Percentiles rank a stretch among this genome's conserved stretches.
Conservation (phyloP, 2,797 vertebrate species). For the Diceros bicornis region DNA sequence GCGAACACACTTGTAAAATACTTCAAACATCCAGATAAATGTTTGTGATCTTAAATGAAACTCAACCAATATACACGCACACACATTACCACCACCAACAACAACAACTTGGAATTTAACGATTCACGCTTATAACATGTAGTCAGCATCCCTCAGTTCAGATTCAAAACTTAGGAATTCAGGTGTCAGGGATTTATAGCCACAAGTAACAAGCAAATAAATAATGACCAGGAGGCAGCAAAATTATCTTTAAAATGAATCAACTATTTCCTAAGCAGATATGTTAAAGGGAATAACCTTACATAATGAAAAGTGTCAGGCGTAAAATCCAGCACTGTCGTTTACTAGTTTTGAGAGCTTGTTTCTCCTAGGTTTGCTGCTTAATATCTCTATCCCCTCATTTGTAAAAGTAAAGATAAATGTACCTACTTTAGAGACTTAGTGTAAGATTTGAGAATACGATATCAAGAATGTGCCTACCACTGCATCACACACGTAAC, state of each 20-base stretch:
- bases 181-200: not conserved
- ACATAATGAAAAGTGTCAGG: not conserved
- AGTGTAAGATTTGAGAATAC: not conserved
- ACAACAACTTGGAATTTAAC: not conserved
- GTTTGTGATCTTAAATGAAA: not conserved
- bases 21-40: not conserved
- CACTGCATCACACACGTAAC: not conserved
- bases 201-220: not conserved
- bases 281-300: not conserved
- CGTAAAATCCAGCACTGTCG: not conserved
- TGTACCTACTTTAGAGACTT: not conserved
- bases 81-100: not conserved
- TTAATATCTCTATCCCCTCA: not conserved
- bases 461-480: not conserved
- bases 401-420: not conserved
- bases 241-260: not conserved
- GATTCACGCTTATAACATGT: not conserved
- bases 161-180: not conserved
- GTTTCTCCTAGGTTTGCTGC: not conserved
- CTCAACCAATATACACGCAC: not conserved
- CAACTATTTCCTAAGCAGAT: not conserved
- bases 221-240: not conserved
- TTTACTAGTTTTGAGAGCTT: not conserved
- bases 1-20: not conserved
- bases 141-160: not conserved